A percentile compares a stretch with the other conserved stretches of the same genome.
phyloP scores from a whole-genome alignment of 2,888 invertebrate genomes.

The Meiosimyza platycephala region DNA sequence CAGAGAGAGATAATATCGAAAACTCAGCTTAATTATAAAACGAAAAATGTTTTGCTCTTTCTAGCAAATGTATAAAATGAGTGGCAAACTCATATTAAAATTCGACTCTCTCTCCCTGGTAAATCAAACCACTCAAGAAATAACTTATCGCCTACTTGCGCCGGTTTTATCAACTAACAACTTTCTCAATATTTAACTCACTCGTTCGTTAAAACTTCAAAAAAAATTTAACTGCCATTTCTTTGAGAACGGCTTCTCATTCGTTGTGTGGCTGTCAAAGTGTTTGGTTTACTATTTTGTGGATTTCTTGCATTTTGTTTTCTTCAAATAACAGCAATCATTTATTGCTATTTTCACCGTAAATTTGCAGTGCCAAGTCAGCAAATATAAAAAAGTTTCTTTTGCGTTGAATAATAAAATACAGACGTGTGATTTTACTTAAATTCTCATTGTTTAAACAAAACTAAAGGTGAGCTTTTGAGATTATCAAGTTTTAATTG shows the following conservation, averaged over 20 bases:
- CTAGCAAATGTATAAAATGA: constrained; percentile 30
- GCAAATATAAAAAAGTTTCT: constrained; percentile 16
- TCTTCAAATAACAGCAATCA: constrained; percentile 30
- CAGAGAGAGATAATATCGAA: constrained; percentile 15
- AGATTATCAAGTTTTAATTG: neutral
- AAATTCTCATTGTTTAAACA: constrained; percentile 8
- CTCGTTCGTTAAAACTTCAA: constrained; percentile 32
- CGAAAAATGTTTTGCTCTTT: neutral
- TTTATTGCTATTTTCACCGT: constrained; percentile 30
- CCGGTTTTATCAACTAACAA: neutral
- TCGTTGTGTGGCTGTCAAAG: constrained; percentile 51
- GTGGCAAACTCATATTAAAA: neutral
- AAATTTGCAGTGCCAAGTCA: constrained; percentile 38
- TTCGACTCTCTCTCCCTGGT: neutral
- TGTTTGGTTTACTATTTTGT: constrained; percentile 34
- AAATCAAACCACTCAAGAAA: neutral
- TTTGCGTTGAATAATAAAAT: constrained; percentile 11
- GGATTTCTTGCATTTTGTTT: neutral
- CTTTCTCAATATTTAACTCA: constrained; percentile 21
- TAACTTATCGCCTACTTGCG: constrained; percentile 19
- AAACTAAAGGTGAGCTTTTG: constrained; percentile 38
- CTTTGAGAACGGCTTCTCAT: constrained; percentile 42
- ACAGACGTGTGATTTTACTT: constrained; percentile 13
- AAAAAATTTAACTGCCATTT: constrained; percentile 43
- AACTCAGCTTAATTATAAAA: constrained; percentile 33